Conservation (phyloP, 2,113 vertebrate genomes). For the Muntiacus muntjak region DNA sequence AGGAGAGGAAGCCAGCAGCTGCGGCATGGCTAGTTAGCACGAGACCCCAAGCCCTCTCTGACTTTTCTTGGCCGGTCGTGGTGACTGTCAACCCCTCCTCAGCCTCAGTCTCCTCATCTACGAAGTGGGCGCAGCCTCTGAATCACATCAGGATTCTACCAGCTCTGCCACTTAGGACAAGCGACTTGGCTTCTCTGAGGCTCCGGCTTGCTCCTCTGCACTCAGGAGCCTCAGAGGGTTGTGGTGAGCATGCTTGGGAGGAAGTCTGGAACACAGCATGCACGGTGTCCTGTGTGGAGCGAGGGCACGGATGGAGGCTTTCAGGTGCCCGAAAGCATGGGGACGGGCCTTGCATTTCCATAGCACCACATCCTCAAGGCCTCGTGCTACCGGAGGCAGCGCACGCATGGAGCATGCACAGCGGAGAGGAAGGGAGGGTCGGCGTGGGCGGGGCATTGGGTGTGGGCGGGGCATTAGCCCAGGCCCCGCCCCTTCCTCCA, state of each 20-base stretch:
- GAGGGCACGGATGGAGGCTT: neutral
- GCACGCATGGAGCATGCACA: accelerated
- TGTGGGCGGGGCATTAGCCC: neutral
- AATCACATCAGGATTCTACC: neutral
- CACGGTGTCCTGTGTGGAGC: neutral
- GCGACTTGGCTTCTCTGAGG: neutral
- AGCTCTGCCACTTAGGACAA: neutral
- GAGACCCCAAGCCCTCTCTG: neutral
- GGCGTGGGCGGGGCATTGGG: neutral
- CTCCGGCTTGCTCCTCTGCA: neutral
- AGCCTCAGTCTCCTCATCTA: neutral
- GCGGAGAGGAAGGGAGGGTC: accelerated
- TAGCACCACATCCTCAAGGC: neutral
- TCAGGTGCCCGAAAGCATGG: neutral
- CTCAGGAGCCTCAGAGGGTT: neutral
- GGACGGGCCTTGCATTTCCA: accelerated
- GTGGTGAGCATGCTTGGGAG: neutral
- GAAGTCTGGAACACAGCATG: neutral
- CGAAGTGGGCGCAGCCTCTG: neutral
- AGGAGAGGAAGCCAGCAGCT: neutral
- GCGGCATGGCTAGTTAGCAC: accelerated
- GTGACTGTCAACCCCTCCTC: neutral
- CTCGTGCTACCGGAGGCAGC: accelerated
- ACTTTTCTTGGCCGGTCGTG: neutral
- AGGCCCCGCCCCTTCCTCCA: neutral